Evolutionary conservation across 2,888 invertebrate genomes (phyloP).

Genomic region (Noctua pronuba): DNA sequence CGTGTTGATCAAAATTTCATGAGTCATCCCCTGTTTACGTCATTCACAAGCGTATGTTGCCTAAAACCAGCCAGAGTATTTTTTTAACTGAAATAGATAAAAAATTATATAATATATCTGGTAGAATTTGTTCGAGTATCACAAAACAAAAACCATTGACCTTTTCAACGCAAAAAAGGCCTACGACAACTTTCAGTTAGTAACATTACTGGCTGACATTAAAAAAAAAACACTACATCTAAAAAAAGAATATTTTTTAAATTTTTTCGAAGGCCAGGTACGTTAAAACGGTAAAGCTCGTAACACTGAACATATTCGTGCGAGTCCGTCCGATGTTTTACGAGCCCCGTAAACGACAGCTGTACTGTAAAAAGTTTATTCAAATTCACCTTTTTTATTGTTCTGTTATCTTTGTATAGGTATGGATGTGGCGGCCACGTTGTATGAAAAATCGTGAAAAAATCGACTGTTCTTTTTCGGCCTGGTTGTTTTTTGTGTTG

Average conservation of each 20-base stretch:
- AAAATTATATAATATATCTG: neutral
- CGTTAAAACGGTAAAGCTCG: slow-evolving; percentile 35
- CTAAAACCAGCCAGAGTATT: neutral
- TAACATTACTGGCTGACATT: neutral
- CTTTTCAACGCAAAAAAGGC: neutral
- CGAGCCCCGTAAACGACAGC: slow-evolving; percentile 67
- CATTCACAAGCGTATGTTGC: neutral
- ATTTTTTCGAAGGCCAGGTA: slow-evolving; percentile 39
- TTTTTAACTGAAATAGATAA: neutral
- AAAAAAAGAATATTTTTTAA: slow-evolving; percentile 16
- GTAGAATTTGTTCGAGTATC: neutral
- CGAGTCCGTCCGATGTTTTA: slow-evolving; percentile 60
- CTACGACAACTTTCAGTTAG: neutral
- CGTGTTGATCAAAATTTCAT: too few species aligned
- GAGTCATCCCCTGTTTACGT: too few species aligned
- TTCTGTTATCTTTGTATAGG: slow-evolving; percentile 44
- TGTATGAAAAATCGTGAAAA: slow-evolving; percentile 31
- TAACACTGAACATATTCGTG: slow-evolving; percentile 53
- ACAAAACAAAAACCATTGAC: neutral
- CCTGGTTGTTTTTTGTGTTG: neutral
- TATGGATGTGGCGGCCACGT: slow-evolving; percentile 18
- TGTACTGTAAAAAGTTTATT: slow-evolving; percentile 70
- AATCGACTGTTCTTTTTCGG: slow-evolving; percentile 23
- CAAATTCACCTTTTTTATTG: slow-evolving; percentile 67
- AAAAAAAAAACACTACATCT: slow-evolving; percentile 15